A percentile compares a stretch with the other conserved stretches of the same genome.
phyloP scores from a whole-genome alignment of 2,797 vertebrate species.

The Pogoniulus pusillus region DNA sequence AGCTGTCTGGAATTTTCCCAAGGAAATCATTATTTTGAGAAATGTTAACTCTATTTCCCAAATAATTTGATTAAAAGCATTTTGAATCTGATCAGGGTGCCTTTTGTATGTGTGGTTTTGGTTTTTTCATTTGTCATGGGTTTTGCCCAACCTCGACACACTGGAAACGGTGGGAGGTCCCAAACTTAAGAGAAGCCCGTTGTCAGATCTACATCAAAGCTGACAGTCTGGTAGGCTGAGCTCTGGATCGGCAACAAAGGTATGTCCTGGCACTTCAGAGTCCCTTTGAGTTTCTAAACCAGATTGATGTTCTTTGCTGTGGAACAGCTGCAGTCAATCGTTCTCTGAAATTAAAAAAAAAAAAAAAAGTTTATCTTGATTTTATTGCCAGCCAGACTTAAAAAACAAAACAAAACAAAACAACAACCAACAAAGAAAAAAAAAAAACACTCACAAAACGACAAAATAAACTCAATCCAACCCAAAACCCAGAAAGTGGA shows the following conservation, averaged over 20 bases:
- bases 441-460: too few species aligned
- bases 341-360: not conserved
- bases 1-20: not conserved
- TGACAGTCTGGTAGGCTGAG: not conserved
- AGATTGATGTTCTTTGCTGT: not conserved
- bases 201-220: constrained; percentile 3
- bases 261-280: not conserved
- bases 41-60: not conserved
- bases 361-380: not conserved
- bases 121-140: not conserved
- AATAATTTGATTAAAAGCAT: not conserved
- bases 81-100: fast-evolving
- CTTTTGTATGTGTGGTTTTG: fast-evolving
- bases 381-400: not conserved
- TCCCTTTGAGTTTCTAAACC: not conserved
- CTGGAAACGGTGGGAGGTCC: constrained; percentile 34
- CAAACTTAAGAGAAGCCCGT: not conserved
- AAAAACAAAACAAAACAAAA: not conserved
- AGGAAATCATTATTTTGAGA: not conserved
- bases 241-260: not conserved
- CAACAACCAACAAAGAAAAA: too few species aligned
- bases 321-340: not conserved
- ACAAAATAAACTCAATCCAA: too few species aligned
- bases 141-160: not conserved
- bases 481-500: not conserved